Conservation (phyloP, 2,797 vertebrate species). For the Denticeps clupeoides region DNA sequence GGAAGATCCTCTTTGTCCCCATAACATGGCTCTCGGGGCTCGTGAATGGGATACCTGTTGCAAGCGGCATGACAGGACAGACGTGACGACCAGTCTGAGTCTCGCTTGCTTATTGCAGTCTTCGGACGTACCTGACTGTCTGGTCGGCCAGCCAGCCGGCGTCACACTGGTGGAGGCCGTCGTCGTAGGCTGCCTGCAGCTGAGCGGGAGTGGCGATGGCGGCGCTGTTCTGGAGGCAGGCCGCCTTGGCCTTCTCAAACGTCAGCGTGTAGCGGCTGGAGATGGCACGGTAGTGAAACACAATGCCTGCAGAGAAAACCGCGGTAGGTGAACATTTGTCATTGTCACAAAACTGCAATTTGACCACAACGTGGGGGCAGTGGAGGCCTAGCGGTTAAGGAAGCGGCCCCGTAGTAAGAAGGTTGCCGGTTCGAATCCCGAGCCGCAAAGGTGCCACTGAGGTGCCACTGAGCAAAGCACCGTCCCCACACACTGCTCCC, state of each 20-base stretch:
- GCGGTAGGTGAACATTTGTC: too few species aligned
- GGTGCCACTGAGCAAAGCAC: too few species aligned
- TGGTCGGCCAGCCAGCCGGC: constrained; percentile 96
- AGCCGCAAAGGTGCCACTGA: too few species aligned
- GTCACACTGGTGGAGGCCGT: constrained; percentile 93
- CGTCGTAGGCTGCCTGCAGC: constrained; percentile 89
- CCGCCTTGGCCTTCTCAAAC: constrained; percentile 83
- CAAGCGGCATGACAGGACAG: too few species aligned
- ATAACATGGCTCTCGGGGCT: constrained; percentile 81
- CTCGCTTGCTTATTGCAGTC: background rate
- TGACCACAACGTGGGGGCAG: too few species aligned
- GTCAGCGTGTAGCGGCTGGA: constrained; percentile 87
- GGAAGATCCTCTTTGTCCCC: constrained; percentile 90
- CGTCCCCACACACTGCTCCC: too few species aligned
- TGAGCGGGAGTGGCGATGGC: constrained; percentile 85
- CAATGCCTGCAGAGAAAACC: constrained; percentile 74
- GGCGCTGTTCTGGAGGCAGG: constrained; percentile 85
- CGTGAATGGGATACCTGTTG: constrained; percentile 87
- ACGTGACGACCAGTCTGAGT: background rate
- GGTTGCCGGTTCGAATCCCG: too few species aligned
- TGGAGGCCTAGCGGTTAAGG: too few species aligned
- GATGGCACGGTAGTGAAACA: constrained; percentile 96
- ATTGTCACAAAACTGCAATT: too few species aligned
- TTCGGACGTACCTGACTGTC: constrained; percentile 75
- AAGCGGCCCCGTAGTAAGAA: too few species aligned